Conservation (phyloP, 2,888 invertebrate genomes). For the Crossocerus cetratus region DNA sequence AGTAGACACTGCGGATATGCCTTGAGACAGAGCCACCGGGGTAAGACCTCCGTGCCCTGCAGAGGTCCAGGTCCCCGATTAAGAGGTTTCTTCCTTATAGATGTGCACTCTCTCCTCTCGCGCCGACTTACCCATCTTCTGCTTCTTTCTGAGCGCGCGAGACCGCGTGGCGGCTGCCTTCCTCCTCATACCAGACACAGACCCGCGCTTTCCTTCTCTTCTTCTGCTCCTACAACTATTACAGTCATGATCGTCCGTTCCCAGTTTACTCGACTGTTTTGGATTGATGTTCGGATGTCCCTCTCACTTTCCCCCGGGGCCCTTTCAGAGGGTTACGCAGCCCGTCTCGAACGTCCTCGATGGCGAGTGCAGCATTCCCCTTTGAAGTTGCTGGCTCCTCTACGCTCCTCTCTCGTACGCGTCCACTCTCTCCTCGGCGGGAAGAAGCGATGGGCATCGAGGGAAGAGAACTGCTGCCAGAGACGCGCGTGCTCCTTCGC, state of each 20-base stretch:
- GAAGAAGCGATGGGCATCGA: conserved; percentile 20
- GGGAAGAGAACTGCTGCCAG: conserved; percentile 49
- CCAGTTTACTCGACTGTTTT: neutral
- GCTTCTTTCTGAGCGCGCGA: neutral
- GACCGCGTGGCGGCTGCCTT: neutral
- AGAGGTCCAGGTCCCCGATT: conserved; percentile 70
- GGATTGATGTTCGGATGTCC: neutral
- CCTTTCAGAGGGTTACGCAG: neutral
- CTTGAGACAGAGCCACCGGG: conserved; percentile 48
- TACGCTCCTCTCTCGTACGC: conserved; percentile 12
- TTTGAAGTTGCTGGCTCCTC: neutral
- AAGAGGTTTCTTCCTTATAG: conserved; percentile 68
- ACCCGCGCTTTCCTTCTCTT: neutral
- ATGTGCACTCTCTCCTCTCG: conserved; percentile 15
- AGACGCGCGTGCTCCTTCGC: conserved; percentile 44
- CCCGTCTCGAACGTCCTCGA: neutral
- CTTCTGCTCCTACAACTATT: neutral
- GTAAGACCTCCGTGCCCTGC: conserved; percentile 68
- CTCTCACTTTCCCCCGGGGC: neutral
- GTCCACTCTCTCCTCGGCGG: conserved; percentile 7
- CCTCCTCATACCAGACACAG: neutral
- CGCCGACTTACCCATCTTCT: neutral
- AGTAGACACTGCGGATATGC: conserved; percentile 17
- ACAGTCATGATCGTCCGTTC: neutral
- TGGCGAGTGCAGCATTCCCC: neutral